Percentiles rank a stretch among this genome's conserved stretches.
phyloP scores from a whole-genome alignment of 2,888 invertebrate species.

The Thecocarcelia acutangulata region DNA sequence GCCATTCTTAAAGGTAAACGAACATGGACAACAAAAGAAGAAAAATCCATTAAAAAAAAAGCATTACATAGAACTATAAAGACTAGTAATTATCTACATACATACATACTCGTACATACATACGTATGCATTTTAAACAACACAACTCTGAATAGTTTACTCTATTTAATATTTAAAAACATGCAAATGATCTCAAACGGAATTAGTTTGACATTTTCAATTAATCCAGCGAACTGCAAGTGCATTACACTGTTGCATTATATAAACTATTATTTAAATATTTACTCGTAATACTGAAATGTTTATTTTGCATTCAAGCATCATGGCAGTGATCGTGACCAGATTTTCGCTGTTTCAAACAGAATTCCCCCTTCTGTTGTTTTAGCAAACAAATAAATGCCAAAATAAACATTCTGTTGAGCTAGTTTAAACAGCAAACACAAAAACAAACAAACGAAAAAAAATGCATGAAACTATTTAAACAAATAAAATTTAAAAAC shows the following conservation, averaged over 20 bases:
- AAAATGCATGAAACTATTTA: conserved; percentile 3
- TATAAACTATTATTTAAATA: conserved; percentile 37
- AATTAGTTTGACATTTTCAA: conserved; percentile 68
- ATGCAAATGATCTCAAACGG: conserved; percentile 40
- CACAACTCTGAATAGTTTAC: neutral
- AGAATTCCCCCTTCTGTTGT: conserved; percentile 31
- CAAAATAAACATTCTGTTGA: conserved; percentile 62
- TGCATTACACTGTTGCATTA: conserved; percentile 26
- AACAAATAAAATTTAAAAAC: conserved; percentile 35
- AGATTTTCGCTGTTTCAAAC: conserved; percentile 47
- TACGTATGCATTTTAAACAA: conserved; percentile 17
- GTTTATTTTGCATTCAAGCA: conserved; percentile 47
- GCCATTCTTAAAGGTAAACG: neutral
- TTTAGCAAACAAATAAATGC: conserved; percentile 55
- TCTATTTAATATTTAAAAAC: conserved; percentile 16
- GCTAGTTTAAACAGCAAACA: neutral
- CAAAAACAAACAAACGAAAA: no score
- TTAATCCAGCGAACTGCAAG: conserved; percentile 60
- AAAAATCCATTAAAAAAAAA: neutral
- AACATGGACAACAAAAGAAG: neutral
- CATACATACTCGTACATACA: no score
- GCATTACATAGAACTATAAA: neutral
- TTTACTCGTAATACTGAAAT: conserved; percentile 32
- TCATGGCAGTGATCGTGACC: conserved; percentile 66
- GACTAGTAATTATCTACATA: neutral